Percentiles rank a stretch among this genome's conserved stretches.
phyloP scores from a whole-genome alignment of 2,888 invertebrate species.

The Melipona beecheii region DNA sequence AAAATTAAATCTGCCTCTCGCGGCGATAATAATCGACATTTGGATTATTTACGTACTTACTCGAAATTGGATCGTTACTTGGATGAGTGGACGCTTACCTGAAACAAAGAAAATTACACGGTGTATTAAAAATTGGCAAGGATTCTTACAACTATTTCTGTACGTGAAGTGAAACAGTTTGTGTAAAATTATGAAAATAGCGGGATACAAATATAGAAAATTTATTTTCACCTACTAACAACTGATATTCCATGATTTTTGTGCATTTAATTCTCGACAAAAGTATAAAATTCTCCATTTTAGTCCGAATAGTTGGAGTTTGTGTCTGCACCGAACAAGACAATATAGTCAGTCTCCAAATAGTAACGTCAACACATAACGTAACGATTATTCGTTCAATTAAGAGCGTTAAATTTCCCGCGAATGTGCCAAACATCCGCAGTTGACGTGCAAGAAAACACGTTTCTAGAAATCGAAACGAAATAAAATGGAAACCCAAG shows the following conservation, averaged over 20 bases:
- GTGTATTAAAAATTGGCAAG: neutral
- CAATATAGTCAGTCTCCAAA: too few relatives aligned
- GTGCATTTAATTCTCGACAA: neutral
- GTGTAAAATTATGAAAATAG: neutral
- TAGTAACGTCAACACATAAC: too few relatives aligned
- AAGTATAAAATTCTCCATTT: too few relatives aligned
- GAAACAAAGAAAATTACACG: neutral
- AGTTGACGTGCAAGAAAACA: neutral
- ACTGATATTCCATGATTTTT: neutral
- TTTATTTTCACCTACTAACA: neutral
- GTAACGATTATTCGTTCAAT: too few relatives aligned
- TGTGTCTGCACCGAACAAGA: too few relatives aligned
- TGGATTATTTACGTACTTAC: neutral
- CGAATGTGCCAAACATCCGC: accelerated
- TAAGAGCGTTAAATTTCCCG: neutral
- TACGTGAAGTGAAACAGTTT: neutral
- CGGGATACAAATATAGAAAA: neutral
- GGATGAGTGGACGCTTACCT: neutral
- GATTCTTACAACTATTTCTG: neutral
- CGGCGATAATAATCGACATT: neutral
- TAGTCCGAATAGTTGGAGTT: too few relatives aligned
- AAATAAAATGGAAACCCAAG: neutral
- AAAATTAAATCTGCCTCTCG: neutral
- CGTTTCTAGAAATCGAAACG: neutral
- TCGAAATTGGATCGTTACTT: neutral